Conservation (phyloP, 2,113 vertebrate species). For the Stictonetta naevosa region DNA sequence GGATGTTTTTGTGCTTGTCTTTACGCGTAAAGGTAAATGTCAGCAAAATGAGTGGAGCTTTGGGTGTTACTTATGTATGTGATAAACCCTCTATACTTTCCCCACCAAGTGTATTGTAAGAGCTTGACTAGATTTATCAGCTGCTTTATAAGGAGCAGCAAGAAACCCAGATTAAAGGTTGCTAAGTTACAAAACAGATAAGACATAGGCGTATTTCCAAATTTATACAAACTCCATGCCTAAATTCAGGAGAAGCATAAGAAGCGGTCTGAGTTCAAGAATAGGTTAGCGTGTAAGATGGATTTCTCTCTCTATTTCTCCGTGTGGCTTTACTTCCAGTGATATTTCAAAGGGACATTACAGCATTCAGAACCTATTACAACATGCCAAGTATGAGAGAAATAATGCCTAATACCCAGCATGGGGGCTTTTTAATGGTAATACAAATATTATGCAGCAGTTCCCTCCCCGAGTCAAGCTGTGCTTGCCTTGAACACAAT, state of each 20-base stretch:
- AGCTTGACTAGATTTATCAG: slow-evolving; percentile 47
- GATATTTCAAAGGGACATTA: slow-evolving; percentile 54
- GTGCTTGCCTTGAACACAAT: slow-evolving; percentile 44
- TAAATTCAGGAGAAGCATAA: slow-evolving; percentile 54
- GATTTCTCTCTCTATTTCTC: slow-evolving; percentile 42
- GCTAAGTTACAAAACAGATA: slow-evolving; percentile 74
- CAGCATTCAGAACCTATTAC: slow-evolving; percentile 50
- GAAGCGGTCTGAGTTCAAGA: neutral
- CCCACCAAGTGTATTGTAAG: slow-evolving; percentile 13
- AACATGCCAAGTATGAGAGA: slow-evolving; percentile 16
- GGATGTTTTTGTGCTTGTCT: slow-evolving; percentile 45
- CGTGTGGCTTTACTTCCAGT: slow-evolving; percentile 44
- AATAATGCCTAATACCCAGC: slow-evolving; percentile 64
- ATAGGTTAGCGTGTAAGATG: slow-evolving; percentile 37
- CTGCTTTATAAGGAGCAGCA: slow-evolving; percentile 29
- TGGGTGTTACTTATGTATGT: slow-evolving; percentile 36
- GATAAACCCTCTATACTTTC: neutral
- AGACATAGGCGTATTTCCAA: slow-evolving; percentile 60
- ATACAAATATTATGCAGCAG: slow-evolving; percentile 52
- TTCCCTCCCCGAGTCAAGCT: slow-evolving; percentile 41
- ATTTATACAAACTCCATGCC: slow-evolving; percentile 55
- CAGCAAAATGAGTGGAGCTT: slow-evolving; percentile 32
- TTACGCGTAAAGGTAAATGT: slow-evolving; percentile 34
- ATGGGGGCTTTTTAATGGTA: slow-evolving; percentile 65
- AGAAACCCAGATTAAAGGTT: slow-evolving; percentile 70